Base-by-base conservation (phyloP, 2,888 invertebrate species). In the Ptilodon capucinus region DNA sequence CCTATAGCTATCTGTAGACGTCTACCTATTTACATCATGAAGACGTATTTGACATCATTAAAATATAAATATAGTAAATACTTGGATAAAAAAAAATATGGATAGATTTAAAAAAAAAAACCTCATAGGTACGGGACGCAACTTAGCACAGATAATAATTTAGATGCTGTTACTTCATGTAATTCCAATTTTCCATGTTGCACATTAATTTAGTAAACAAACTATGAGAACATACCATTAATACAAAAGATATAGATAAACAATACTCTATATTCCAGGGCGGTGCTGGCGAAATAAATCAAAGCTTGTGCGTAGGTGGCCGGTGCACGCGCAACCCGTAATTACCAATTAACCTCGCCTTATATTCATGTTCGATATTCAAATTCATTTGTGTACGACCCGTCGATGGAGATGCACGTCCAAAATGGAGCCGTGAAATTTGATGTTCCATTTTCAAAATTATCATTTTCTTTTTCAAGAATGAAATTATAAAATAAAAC, bases 321-420 rank as follows among this genome's bases (percentile, higher is more conserved):
- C 84, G 51, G 54, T 52, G 66, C 65, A 65, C 65, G 65, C 65
- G 69, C 71, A 80, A 71, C 81, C 76, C 51, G 74, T 81, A 84
- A 89, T 89, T 89, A 89, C 75, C 83, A 83, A 89, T 89, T 88
- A 86, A 79, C 74, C 64, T 79, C 81, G 83, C 72, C 70, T 72
- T 75, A 74, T 72, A 76, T 69, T 68, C 70, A 49, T 49, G 63
- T 58, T 66, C 66, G 51, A 67, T 68, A 72, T 74, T 76, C 77
- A 66, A 81, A 83, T 83, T 80, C 79, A 76, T 74, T 81, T 68
- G 68, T 51, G 69, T 64, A 52, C 61, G 64, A 67, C 65, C 68
- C 68, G 64, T 48, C 58, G 67, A 52, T 69, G 60, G 51, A 69
- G 68, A 56, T 67, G 63, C 65, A 73, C 63, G 68, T 75, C 71